Evolutionary conservation across 2,113 vertebrate species (phyloP), one percentile per base, ranked within the genome.

Genomic region (Melanostigma gelatinosum): DNA sequence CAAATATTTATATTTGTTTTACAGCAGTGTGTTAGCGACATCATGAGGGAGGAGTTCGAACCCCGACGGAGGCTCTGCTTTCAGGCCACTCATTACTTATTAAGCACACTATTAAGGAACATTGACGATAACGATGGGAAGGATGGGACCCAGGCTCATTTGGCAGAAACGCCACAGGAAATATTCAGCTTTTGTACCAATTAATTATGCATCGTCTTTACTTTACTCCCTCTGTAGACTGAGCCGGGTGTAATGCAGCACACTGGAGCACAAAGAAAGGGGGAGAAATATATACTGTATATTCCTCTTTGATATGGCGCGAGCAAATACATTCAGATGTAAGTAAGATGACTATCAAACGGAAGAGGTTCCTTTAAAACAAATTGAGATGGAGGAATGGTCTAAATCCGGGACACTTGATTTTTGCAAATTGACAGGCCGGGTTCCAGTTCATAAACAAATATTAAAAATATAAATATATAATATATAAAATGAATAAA

Each of bases 61-160:
- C 48, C n/a, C 32, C 38, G 15, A 29, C 8, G 15, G 18, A 77
- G 38, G 66, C 61, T 68, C 70, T 73, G 83, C 82, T 79, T 88
- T 67, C 72, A 81, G 77, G 75, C 71, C 66, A n/a, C 85, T 91
- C 87, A 88, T 91, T 86, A 92, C 61, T 93, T 94, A 93, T 94
- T 94, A 86, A 91, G 69, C 72, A 87, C 79, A 67, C 84, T 88
- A 89, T 90, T 91, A 89, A 83, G 80, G 75, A 72, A 65, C 87
- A 94, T 86, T 90, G 90, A 89, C 72, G 55, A 79, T 87, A 88
- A 91, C 90, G 89, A 91, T 80, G 80, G 88, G 90, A 83, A 44
- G 81, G 81, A 80, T 58, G 71, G 71, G 58, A 73, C 67, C 75
- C 67, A 42, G 79, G 84, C 90, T 93, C 86, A 88, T 92, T 91